These are phyloP conservation scores for Eucidaris tribuloides DNA, from an alignment of 35 echinoderm and acorn worm species.

Conservation along the genomic window DNA sequence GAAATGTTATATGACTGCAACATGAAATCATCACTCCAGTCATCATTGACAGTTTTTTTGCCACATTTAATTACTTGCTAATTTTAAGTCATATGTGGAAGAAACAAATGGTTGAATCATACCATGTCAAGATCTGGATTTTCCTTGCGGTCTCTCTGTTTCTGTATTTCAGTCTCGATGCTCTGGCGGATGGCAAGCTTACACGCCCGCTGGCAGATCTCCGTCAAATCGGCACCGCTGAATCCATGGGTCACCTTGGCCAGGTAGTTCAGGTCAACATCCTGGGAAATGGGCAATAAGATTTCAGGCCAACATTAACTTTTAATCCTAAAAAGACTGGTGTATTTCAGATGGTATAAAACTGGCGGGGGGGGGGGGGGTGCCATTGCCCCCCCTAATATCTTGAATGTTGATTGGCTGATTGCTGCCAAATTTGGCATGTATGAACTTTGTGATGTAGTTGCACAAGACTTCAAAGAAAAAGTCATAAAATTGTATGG, in stretches of 20 bases:
- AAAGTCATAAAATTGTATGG: too few species aligned
- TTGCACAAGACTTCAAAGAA: too few species aligned
- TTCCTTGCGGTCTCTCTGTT: slow-evolving; percentile 49
- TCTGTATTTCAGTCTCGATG: slow-evolving; percentile 82
- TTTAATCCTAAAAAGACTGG: neutral
- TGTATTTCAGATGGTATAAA: neutral
- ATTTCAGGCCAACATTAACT: neutral
- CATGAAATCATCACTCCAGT: too few species aligned
- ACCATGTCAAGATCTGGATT: slow-evolving; percentile 99
- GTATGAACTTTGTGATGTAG: neutral
- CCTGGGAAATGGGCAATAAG: slow-evolving; percentile 18
- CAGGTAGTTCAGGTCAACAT: slow-evolving; percentile 70
- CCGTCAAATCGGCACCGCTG: slow-evolving; percentile 97
- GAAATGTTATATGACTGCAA: too few species aligned
- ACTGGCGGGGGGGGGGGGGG: neutral
- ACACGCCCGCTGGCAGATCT: slow-evolving; percentile 97
- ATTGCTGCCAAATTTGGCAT: neutral
- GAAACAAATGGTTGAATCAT: neutral
- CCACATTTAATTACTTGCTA: too few species aligned
- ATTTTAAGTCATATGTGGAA: too few species aligned
- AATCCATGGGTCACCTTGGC: slow-evolving; percentile 94
- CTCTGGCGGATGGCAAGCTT: slow-evolving; percentile 96
- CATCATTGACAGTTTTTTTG: too few species aligned
- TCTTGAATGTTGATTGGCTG: neutral
- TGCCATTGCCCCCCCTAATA: neutral